phyloP scores from a whole-genome alignment of 2,888 invertebrate genomes.

The Drosophila nr. perissopoda region DNA sequence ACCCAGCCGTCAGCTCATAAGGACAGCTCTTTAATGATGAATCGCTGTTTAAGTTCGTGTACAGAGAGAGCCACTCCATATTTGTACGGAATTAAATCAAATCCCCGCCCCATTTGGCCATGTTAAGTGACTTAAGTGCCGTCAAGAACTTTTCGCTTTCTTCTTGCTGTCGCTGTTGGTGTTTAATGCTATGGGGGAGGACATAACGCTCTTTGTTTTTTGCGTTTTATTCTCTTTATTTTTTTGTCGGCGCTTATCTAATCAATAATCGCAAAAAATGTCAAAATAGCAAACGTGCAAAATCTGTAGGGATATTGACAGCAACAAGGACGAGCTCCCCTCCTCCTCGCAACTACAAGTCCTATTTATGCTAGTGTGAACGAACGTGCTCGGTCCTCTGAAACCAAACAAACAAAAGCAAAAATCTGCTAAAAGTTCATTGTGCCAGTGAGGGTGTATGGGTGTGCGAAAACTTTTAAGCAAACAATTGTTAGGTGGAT shows the following conservation, averaged over 20 bases:
- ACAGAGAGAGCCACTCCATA: conserved; percentile 7
- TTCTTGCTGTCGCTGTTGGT: conserved; percentile 2
- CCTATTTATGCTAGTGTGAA: conserved; percentile 39
- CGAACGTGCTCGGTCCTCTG: conserved; percentile 57
- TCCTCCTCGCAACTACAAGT: background rate
- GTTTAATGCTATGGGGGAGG: conserved; percentile 26
- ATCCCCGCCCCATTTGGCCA: conserved; percentile 47
- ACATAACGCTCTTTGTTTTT: conserved; percentile 46
- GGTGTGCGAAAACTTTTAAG: conserved; percentile 68
- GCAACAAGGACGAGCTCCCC: conserved; percentile 35
- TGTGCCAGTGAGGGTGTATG: conserved; percentile 37
- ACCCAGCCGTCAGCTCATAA: conserved; percentile 6
- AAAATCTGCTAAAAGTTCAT: conserved; percentile 52
- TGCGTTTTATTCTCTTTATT: conserved; percentile 26
- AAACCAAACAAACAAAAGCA: conserved; percentile 43
- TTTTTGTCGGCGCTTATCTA: conserved; percentile 65
- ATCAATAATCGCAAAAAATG: conserved; percentile 76
- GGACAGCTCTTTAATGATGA: conserved; percentile 47
- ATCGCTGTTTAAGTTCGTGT: conserved; percentile 46
- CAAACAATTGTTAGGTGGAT: conserved; percentile 65
- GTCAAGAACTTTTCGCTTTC: conserved; percentile 38
- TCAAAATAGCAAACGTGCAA: conserved; percentile 78
- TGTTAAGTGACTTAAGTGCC: conserved; percentile 76
- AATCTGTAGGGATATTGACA: conserved; percentile 69
- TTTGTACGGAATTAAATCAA: conserved; percentile 24